These are phyloP conservation scores for Ptychochromis oligacanthus DNA, from an alignment of 2,113 vertebrate genomes.

Conservation along the genomic window DNA sequence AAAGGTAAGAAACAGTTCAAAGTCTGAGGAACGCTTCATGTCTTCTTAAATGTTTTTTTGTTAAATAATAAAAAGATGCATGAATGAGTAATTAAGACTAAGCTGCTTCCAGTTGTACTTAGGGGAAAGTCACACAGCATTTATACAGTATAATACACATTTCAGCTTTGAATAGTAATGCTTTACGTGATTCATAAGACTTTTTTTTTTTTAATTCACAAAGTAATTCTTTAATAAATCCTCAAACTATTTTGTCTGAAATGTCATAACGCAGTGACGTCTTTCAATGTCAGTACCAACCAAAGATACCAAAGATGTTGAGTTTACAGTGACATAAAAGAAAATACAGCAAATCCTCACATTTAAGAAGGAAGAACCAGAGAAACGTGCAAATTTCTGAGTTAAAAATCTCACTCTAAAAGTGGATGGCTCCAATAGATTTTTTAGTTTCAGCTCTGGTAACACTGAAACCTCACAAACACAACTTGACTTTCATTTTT, in stretches of 20 bases:
- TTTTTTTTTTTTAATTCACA: background rate
- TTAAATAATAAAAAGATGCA: slow-evolving; percentile 4
- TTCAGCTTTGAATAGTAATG: background rate
- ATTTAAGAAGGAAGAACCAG: background rate
- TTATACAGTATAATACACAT: background rate
- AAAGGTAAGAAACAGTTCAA: slow-evolving; percentile 24
- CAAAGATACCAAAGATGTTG: background rate
- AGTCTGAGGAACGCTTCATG: slow-evolving; percentile 14
- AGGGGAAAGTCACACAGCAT: background rate
- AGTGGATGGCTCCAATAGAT: background rate
- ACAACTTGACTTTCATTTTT: background rate
- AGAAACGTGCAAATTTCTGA: background rate
- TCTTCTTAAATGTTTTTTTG: background rate
- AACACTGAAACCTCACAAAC: background rate
- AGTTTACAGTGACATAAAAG: background rate
- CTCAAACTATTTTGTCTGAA: background rate
- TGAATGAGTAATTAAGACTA: slow-evolving; percentile 32
- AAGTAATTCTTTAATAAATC: background rate
- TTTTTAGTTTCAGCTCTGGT: background rate
- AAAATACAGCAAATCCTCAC: background rate
- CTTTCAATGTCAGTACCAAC: background rate
- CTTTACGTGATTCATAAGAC: background rate
- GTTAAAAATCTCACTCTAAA: no score
- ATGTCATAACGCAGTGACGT: background rate
- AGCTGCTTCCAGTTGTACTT: background rate